These are phyloP conservation scores for Chiloscyllium plagiosum DNA, from an alignment of 2,113 vertebrate species.

Conservation along the genomic window DNA sequence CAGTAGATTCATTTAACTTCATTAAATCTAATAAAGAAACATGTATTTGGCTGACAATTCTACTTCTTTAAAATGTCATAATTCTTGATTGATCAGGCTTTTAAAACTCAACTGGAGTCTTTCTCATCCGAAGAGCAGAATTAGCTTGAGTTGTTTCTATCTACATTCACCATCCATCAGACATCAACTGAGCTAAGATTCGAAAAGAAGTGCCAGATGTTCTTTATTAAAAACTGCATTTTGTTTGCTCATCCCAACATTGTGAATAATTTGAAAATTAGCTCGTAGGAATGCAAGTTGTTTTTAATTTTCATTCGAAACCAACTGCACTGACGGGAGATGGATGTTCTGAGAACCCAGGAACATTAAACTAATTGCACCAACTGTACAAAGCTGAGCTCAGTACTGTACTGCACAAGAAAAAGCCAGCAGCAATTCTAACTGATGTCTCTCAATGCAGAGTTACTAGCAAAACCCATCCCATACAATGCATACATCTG, in stretches of 20 bases:
- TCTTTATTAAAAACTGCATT: neutral
- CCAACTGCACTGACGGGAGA: neutral
- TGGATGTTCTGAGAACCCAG: neutral
- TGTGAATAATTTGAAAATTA: neutral
- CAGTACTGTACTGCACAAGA: neutral
- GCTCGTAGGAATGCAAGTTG: neutral
- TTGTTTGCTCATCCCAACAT: neutral
- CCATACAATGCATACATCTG: neutral
- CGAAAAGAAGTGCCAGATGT: neutral
- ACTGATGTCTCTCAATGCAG: neutral
- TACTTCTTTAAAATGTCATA: conserved; percentile 10
- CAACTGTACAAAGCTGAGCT: neutral
- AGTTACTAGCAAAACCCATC: neutral
- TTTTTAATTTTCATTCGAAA: neutral
- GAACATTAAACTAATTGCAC: neutral
- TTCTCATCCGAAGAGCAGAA: neutral
- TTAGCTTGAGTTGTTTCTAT: neutral
- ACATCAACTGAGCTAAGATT: neutral
- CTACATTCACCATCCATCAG: neutral
- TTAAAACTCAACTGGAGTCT: conserved; percentile 3
- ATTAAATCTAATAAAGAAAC: conserved; percentile 27
- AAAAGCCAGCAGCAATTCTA: neutral
- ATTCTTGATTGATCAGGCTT: conserved; percentile 22
- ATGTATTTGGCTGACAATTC: neutral
- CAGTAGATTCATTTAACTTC: neutral